A percentile compares a stretch with the other conserved stretches of the same genome.
These are phyloP conservation scores for Edolisoma coerulescens DNA, from an alignment of 2,113 vertebrate genomes.

Conservation along the genomic window DNA sequence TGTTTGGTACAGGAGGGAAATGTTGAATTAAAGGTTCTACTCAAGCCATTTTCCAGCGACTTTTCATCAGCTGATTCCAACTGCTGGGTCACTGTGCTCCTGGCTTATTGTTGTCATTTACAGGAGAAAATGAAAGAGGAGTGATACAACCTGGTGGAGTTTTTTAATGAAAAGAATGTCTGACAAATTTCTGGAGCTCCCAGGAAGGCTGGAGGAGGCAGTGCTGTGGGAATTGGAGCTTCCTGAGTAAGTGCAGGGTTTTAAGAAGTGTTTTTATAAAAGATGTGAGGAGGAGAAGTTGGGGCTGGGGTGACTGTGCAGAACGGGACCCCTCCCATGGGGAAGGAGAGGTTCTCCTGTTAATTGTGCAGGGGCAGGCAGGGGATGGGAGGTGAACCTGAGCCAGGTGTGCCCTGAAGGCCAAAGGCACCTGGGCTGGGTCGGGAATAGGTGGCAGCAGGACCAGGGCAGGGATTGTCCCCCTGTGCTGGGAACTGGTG, in stretches of 20 bases:
- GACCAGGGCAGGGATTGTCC: neutral
- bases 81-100: neutral
- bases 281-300: neutral
- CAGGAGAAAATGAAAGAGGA: neutral
- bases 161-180: neutral
- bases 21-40: neutral
- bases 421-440: neutral
- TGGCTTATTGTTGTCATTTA: neutral
- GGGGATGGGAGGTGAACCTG: neutral
- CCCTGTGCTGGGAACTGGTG: neutral
- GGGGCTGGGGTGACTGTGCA: neutral
- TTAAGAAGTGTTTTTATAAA: neutral
- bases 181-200: neutral
- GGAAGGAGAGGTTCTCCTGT: neutral
- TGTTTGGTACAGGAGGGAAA: neutral
- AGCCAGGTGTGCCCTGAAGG: neutral
- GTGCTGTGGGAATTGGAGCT: neutral
- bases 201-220: neutral
- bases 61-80: neutral
- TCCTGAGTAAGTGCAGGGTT: neutral
- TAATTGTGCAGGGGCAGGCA: neutral
- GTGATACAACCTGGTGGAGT: neutral
- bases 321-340: accelerated
- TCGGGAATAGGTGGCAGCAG: neutral
- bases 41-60: neutral